A percentile compares a stretch with the other conserved stretches of the same genome.
Evolutionary conservation across 2,888 invertebrate species (phyloP).

Genomic region (Crepidodera aurea): DNA sequence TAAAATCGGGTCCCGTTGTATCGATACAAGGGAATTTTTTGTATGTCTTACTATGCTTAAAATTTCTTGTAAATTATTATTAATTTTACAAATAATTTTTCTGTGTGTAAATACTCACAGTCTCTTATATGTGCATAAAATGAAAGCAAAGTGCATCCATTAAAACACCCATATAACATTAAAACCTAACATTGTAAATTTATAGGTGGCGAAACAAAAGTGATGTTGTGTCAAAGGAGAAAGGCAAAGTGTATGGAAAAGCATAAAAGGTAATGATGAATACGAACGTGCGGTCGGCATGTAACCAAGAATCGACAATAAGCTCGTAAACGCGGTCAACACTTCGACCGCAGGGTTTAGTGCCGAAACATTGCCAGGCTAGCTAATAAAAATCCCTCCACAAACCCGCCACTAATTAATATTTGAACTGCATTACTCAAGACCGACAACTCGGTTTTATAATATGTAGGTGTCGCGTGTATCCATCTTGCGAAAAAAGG

Average conservation of each 20-base stretch:
- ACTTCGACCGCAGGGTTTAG: constrained; percentile 46
- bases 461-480: neutral
- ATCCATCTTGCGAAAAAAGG: too few relatives aligned
- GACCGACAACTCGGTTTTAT: constrained; percentile 26
- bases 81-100: too few relatives aligned
- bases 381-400: constrained; percentile 47
- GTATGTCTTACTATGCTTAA: too few relatives aligned
- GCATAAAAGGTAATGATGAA: constrained; percentile 29
- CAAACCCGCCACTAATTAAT: constrained; percentile 49
- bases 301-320: constrained; percentile 36
- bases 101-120: too few relatives aligned
- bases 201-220: constrained; percentile 14
- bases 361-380: constrained; percentile 38
- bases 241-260: constrained; percentile 29
- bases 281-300: constrained; percentile 30
- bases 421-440: constrained; percentile 39
- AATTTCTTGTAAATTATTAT: too few relatives aligned
- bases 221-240: constrained; percentile 18
- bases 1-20: too few relatives aligned
- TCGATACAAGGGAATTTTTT: too few relatives aligned
- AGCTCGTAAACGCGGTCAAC: constrained; percentile 32
- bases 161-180: neutral
- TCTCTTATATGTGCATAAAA: neutral
- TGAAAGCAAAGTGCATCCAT: constrained; percentile 9
- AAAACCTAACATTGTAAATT: constrained; percentile 17